Conservation (phyloP, 2,888 invertebrate genomes). For the Synergus gifuensis region DNA sequence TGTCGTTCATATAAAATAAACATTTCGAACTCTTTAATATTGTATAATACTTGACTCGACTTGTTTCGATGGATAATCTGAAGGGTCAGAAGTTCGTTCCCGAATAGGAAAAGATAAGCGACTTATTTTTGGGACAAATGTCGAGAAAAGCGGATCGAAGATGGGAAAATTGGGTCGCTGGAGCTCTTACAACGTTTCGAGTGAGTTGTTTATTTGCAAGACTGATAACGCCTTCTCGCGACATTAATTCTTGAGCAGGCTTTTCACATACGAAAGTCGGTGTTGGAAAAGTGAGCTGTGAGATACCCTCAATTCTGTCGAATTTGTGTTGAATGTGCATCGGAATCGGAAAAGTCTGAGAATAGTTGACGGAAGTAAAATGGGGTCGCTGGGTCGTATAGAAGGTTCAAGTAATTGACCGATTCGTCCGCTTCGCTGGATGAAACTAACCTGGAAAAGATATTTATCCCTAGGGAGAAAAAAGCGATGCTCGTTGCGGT, state of each 20-base stretch:
- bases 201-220: not conserved
- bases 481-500: not conserved
- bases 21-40: not conserved
- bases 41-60: not conserved
- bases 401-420: slow-evolving; percentile 36
- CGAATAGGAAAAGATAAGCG: not conserved
- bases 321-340: slow-evolving; percentile 14
- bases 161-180: slow-evolving; percentile 5
- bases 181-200: slow-evolving; percentile 7
- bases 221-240: not conserved
- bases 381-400: slow-evolving; percentile 31
- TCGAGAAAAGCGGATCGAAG: not conserved
- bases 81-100: slow-evolving; percentile 15
- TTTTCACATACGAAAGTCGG: not conserved
- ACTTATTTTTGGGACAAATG: slow-evolving; percentile 8
- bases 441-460: slow-evolving; percentile 26
- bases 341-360: slow-evolving; percentile 28
- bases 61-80: not conserved
- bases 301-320: not conserved
- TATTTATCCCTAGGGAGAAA: not conserved
- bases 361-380: slow-evolving; percentile 39
- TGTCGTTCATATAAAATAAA: not conserved
- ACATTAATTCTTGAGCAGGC: not conserved
- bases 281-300: not conserved
- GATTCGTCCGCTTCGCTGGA: slow-evolving; percentile 25